Evolutionary conservation across 92 coral and sea anemone genomes (phyloP).

Genomic region (Bergia sp.): DNA sequence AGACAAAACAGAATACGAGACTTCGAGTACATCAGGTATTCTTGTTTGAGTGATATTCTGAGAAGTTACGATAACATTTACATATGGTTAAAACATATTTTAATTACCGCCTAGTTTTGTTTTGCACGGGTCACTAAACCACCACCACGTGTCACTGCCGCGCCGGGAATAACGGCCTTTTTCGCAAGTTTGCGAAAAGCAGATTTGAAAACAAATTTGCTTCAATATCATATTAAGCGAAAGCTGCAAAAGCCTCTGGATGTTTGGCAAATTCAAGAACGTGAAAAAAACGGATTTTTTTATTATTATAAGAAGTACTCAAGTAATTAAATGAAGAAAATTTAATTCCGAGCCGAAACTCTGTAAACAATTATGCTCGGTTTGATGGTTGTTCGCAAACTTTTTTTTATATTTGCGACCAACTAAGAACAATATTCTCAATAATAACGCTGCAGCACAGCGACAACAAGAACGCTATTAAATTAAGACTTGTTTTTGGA

Average conservation of each 20-base stretch:
- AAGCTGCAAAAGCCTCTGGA: neutral
- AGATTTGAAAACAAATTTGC: neutral
- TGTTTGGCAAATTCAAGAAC: neutral
- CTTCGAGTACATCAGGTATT: conserved; percentile 12
- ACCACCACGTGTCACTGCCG: neutral
- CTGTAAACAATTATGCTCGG: neutral
- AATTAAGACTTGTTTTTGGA: neutral
- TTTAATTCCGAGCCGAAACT: too few relatives aligned
- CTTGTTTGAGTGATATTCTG: neutral
- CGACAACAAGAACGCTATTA: neutral
- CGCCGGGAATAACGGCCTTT: neutral
- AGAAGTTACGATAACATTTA: neutral
- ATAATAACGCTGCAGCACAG: neutral
- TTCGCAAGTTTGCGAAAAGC: neutral
- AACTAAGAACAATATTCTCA: neutral
- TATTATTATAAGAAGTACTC: too few relatives aligned
- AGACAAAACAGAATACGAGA: conserved; percentile 9
- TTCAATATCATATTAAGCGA: neutral
- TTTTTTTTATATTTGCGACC: too few relatives aligned
- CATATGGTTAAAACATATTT: neutral
- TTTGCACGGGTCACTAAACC: neutral
- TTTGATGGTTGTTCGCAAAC: too few relatives aligned
- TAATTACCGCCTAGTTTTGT: too few relatives aligned
- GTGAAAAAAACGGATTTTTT: too few relatives aligned
- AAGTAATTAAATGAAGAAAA: too few relatives aligned